These are phyloP conservation scores for Holotrichia oblita DNA, from an alignment of 1,140 invertebrate genomes.

Conservation along the genomic window DNA sequence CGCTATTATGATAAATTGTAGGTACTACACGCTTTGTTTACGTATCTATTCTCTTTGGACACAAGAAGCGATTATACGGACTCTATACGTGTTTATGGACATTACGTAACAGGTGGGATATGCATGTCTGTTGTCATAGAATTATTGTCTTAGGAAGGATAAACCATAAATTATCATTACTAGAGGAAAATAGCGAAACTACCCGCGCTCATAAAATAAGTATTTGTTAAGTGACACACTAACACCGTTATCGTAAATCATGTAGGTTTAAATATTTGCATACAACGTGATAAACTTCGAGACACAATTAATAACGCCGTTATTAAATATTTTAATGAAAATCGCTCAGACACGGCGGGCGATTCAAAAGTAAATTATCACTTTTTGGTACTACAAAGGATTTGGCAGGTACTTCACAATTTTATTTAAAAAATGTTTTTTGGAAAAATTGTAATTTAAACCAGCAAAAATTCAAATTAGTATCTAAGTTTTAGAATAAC, in stretches of 20 bases:
- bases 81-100: background rate
- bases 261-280: background rate
- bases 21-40: conserved; percentile 1
- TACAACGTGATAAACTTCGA: too few species aligned
- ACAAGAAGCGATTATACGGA: conserved; percentile 7
- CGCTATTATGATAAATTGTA: too few species aligned
- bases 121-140: background rate
- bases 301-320: too few species aligned
- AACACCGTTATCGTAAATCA: background rate
- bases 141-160: conserved; percentile 5
- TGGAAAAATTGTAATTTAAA: too few species aligned
- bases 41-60: conserved; percentile 16
- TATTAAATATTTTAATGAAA: too few species aligned
- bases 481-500: too few species aligned
- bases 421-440: too few species aligned
- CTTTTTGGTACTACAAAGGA: too few species aligned
- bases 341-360: too few species aligned
- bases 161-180: background rate
- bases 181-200: background rate
- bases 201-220: background rate
- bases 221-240: conserved; percentile 8
- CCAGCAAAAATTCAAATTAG: too few species aligned
- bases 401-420: too few species aligned
- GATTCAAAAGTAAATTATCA: too few species aligned
- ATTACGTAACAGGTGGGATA: background rate